Evolutionary conservation across 2,888 invertebrate species (phyloP), one percentile per base, ranked within the genome.

Genomic region (Yponomeuta evonymella): DNA sequence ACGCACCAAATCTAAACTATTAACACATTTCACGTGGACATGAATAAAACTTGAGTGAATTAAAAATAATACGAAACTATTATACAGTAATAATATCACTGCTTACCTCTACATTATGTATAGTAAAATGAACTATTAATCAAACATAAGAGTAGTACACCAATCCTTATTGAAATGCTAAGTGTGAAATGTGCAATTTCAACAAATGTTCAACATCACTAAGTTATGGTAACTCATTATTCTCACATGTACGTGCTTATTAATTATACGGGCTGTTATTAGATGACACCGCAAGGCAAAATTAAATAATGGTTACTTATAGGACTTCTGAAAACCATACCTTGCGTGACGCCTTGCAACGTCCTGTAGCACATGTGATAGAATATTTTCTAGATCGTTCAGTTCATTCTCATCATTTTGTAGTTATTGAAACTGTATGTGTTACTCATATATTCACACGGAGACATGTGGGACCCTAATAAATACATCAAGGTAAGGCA

Each of bases 21-120:
- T 58, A 58, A 58, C 51, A 58, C 51, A 58, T 58, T 58, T 5
- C 12, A 58, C 15, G 12, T 43, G 11, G 15, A 66, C 15, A n/a
- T 43, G 36, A 36, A 33, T 66, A 66, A 30, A 66, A 67, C 15
- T n/a, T 67, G 29, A 67, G 33, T 68, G 51, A 48, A 68, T 70
- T 69, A 64, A 69, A 72, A 71, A 73, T 73, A 73, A 73, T 70
- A 75, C 73, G 74, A 75, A 76, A 74, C 80, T 84, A 43, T 43
- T 43, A 85, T 76, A 68, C 81, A 82, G 80, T 85, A 89, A 88
- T 88, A 89, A 88, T 88, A 89, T 89, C 89, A 89, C 89, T 85
- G 85, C 75, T 81, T 79, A 80, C 74, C 78, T 80, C 80, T 82
- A 84, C 79, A 74, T 78, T 77, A 65, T 12, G 30, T 33, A 68